Percentiles rank a stretch among this genome's conserved stretches.
phyloP scores from a whole-genome alignment of 2,888 invertebrate genomes.

The Lasioglossum morio region DNA sequence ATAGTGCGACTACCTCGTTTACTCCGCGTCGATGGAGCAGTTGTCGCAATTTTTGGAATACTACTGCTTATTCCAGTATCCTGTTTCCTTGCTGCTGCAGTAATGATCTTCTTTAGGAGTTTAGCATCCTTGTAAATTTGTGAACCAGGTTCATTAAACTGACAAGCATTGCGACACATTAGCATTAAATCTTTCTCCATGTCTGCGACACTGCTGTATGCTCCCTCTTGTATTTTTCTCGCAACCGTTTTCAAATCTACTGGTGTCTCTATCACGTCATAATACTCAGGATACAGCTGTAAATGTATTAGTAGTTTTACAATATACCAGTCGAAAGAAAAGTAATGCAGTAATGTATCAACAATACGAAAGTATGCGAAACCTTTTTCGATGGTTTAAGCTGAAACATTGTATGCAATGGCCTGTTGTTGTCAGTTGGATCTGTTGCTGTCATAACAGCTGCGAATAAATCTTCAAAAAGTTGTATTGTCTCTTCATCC shows the following conservation, averaged over 20 bases:
- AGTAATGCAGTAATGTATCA: slow-evolving; percentile 25
- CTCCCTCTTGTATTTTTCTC: slow-evolving; percentile 93
- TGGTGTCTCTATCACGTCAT: slow-evolving; percentile 96
- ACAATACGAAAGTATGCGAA: slow-evolving; percentile 31
- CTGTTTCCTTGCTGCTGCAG: slow-evolving; percentile 81
- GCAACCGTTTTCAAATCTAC: slow-evolving; percentile 98
- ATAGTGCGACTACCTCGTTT: slow-evolving; percentile 81
- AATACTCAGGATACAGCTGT: slow-evolving; percentile 96
- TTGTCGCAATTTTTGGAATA: slow-evolving; percentile 75
- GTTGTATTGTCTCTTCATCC: slow-evolving; percentile 90
- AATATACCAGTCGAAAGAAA: slow-evolving; percentile 7
- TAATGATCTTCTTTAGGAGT: slow-evolving; percentile 91
- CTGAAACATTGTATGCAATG: slow-evolving; percentile 94
- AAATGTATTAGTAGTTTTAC: slow-evolving; percentile 46
- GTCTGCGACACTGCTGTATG: slow-evolving; percentile 91
- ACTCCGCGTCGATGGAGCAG: slow-evolving; percentile 81
- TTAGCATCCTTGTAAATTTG: slow-evolving; percentile 98
- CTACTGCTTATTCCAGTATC: slow-evolving; percentile 73
- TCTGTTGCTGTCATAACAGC: slow-evolving; percentile 95
- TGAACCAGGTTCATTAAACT: slow-evolving; percentile 98
- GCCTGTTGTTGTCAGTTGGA: slow-evolving; percentile 89
- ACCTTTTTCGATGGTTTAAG: slow-evolving; percentile 95
- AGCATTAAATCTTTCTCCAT: slow-evolving; percentile 95
- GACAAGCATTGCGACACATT: slow-evolving; percentile 97
- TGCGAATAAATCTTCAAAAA: slow-evolving; percentile 95